These are phyloP conservation scores for Herpetotheres cachinnans DNA, from an alignment of 2,113 vertebrate species.

Conservation along the genomic window DNA sequence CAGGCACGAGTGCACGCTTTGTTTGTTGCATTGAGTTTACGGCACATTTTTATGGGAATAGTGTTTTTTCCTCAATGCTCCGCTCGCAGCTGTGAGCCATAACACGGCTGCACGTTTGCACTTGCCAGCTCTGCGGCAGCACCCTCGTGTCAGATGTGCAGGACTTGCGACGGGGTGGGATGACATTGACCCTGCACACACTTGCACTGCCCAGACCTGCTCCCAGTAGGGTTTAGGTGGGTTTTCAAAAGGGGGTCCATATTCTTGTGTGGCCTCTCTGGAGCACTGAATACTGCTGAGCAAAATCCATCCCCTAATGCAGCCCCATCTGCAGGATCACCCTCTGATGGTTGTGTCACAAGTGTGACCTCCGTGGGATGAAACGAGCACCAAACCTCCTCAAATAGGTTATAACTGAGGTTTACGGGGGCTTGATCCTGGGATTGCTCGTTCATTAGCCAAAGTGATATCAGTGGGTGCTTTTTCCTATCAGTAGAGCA, in stretches of 20 bases:
- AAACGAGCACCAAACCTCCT: background rate
- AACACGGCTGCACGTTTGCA: fast-evolving
- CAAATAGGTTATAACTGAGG: background rate
- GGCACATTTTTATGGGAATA: background rate
- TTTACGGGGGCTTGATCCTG: fast-evolving
- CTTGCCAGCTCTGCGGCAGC: background rate
- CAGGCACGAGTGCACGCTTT: background rate
- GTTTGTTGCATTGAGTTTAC: background rate
- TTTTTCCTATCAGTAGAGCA: background rate
- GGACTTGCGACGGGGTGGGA: background rate
- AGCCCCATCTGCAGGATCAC: background rate
- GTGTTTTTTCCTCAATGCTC: background rate
- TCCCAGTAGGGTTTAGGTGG: background rate
- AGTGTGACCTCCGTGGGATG: background rate
- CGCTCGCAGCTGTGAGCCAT: background rate
- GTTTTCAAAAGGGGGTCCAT: background rate
- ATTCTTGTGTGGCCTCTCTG: background rate
- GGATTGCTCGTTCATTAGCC: background rate
- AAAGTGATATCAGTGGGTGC: background rate
- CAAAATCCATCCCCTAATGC: background rate
- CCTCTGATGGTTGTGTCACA: fast-evolving
- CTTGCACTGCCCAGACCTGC: background rate
- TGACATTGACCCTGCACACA: background rate
- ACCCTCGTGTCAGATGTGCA: background rate
- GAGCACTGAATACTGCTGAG: background rate